Base-by-base conservation (phyloP, 2,797 vertebrate genomes). In the Myotis findleyi region DNA sequence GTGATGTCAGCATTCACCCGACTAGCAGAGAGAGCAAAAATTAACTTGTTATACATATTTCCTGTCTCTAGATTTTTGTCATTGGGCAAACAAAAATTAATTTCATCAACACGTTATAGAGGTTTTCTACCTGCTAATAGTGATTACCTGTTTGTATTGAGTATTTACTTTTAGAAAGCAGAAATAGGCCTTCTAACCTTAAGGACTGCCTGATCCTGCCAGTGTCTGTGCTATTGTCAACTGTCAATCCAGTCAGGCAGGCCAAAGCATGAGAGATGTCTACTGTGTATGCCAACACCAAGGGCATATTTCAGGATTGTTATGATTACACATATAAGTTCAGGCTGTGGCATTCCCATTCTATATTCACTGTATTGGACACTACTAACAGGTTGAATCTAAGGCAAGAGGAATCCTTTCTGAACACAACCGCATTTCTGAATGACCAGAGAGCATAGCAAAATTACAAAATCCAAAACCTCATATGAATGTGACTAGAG, bases 21-120 rank as follows among this genome's bases (percentile, higher is more conserved):
- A 80, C 96, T 91, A 59, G 72, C 51, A 76, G 2, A 66, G 62
- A 72, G 14, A 72, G 30, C n/a, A 90, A 85, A 91, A 93, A 69
- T 72, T 36, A 93, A 49, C 27, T 41, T 71, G 41, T 73, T 62
- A 44, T 27, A 57, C 18, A 6, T 7, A 76, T 77, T 94, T 93
- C 79, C 55, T 89, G 20, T 80, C 59, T 27, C 38, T 85, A 41
- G 57, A 21, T 81, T 80, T 83, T 69, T 93, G 44, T 55, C 64
- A 38, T 2, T 62, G 49, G 49, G 18, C 68, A 91, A 91, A 44
- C 57, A 68, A 93, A 91, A 96, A 76, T 51, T 57, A 82, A 94
- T 71, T 33, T 21, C 49, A 59, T 90, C 81, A 84, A 72, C 4
- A 25, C 47, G 59, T 7, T 36, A 4, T 23, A 44, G 66, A 89